Conservation (phyloP, 2,888 invertebrate species). For the Polymixis flavicincta region DNA sequence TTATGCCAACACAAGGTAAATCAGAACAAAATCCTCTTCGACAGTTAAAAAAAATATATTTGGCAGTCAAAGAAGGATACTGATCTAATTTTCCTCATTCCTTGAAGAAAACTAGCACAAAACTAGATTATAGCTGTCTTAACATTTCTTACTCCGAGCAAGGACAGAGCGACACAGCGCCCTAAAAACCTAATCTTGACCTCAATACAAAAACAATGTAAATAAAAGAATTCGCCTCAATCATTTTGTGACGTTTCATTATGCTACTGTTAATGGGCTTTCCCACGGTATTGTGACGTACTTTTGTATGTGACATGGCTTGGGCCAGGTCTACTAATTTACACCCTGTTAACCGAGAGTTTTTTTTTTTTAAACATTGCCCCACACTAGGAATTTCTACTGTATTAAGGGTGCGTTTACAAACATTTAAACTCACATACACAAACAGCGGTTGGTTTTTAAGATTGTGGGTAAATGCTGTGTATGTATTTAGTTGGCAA, state of each 20-base stretch:
- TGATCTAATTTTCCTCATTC: constrained; percentile 12
- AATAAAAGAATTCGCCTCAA: constrained; percentile 48
- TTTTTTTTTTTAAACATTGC: no score
- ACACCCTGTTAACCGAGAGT: no score
- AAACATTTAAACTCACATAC: no score
- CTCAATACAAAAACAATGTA: constrained; percentile 52
- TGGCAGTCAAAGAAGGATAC: constrained; percentile 16
- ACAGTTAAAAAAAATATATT: neutral
- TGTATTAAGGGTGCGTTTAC: no score
- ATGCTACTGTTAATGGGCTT: neutral
- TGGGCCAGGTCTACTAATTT: neutral
- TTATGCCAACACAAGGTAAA: neutral
- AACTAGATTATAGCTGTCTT: constrained; percentile 24
- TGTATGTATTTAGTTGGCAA: no score
- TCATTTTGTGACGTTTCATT: constrained; percentile 21
- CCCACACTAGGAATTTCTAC: no score
- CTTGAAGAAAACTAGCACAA: constrained; percentile 19
- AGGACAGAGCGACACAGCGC: constrained; percentile 49
- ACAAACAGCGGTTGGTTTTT: no score
- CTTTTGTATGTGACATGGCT: neutral
- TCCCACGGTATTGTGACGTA: neutral
- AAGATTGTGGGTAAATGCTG: no score
- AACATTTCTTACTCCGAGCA: constrained; percentile 48
- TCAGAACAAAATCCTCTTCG: neutral
- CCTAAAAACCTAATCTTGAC: constrained; percentile 64